Conservation (phyloP, 2,888 invertebrate species). For the Physocephala rufipes region DNA sequence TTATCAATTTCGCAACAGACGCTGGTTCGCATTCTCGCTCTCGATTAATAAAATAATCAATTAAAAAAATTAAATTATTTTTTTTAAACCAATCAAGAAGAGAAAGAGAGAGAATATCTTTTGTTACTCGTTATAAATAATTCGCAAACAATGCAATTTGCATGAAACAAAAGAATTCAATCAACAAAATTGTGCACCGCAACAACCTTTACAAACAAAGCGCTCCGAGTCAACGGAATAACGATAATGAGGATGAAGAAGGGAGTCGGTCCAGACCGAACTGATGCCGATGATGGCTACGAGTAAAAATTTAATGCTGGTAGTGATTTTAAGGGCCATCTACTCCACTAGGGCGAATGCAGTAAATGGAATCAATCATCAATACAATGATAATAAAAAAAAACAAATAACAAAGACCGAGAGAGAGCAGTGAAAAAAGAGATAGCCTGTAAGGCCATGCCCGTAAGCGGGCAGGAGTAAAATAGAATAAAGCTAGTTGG, state of each 20-base stretch:
- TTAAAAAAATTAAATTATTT: constrained; percentile 12
- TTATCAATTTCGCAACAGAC: constrained; percentile 29
- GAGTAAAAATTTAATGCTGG: constrained; percentile 6
- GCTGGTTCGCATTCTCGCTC: constrained; percentile 2
- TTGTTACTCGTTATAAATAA: constrained; percentile 25
- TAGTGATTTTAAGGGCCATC: background rate
- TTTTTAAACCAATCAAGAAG: too few relatives aligned
- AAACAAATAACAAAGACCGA: background rate
- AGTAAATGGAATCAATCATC: background rate
- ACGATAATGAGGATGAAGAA: constrained; percentile 7
- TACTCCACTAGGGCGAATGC: background rate
- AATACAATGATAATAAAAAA: background rate
- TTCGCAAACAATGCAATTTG: constrained; percentile 30
- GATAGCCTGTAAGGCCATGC: background rate
- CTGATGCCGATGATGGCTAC: constrained; percentile 13
- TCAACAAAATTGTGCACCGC: constrained; percentile 49
- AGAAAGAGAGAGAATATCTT: background rate
- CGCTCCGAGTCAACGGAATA: background rate
- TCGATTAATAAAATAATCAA: constrained; percentile 29
- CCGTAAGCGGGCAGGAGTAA: background rate
- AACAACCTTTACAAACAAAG: too few relatives aligned
- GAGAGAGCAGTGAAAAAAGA: background rate
- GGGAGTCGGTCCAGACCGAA: too few relatives aligned
- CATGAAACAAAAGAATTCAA: constrained; percentile 52
- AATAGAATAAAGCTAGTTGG: too few relatives aligned